Conservation (phyloP, 1,140 invertebrate species). For the Papilio glaucus region DNA sequence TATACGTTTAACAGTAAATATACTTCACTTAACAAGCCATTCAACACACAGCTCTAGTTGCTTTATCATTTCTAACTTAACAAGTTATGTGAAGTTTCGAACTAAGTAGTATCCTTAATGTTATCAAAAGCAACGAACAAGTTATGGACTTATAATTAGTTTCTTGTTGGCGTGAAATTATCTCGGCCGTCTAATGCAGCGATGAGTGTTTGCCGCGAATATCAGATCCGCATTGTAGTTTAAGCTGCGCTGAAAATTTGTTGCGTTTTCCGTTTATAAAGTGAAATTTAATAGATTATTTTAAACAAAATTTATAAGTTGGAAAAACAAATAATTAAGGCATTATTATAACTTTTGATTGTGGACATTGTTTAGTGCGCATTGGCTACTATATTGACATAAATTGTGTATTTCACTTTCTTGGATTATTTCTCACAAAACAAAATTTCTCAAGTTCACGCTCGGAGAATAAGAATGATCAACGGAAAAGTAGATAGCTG, state of each 20-base stretch:
- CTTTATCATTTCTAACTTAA: constrained; percentile 4
- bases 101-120: constrained; percentile 20
- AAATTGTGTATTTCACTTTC: too few relatives aligned
- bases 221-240: neutral
- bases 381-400: too few relatives aligned
- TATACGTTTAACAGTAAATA: neutral
- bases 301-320: neutral
- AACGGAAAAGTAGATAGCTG: too few relatives aligned
- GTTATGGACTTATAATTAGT: constrained; percentile 34
- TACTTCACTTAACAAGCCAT: neutral
- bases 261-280: neutral
- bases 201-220: constrained; percentile 25
- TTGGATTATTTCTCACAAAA: too few relatives aligned
- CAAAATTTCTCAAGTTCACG: too few relatives aligned
- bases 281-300: neutral
- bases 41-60: neutral
- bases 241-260: neutral
- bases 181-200: constrained; percentile 28
- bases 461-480: too few relatives aligned
- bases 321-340: neutral
- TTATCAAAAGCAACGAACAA: constrained; percentile 22
- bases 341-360: too few relatives aligned
- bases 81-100: neutral
- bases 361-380: too few relatives aligned
- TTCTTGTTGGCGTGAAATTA: constrained; percentile 30